These are phyloP conservation scores for Notoglanidium macrostoma DNA, from an alignment of 2,797 vertebrate species.

Conservation along the genomic window DNA sequence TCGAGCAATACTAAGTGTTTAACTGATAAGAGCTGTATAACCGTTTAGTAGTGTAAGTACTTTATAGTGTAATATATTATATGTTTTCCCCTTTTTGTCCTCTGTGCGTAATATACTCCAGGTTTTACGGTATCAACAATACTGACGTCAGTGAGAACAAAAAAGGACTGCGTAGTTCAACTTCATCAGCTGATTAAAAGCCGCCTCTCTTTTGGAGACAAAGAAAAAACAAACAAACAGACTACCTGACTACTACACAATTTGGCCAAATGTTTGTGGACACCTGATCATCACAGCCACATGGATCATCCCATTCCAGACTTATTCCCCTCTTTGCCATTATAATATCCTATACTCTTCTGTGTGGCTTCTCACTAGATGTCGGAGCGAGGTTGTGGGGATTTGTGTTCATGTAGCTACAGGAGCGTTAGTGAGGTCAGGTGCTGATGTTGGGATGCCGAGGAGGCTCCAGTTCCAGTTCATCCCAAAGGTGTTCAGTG, in stretches of 20 bases:
- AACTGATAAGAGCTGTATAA: background rate
- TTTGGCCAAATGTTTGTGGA: background rate
- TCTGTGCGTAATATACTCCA: background rate
- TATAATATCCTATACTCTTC: no score
- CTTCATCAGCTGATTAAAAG: background rate
- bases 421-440: no score
- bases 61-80: background rate
- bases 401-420: no score
- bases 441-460: no score
- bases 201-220: background rate
- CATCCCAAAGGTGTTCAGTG: no score
- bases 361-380: no score
- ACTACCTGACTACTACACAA: background rate
- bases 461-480: no score
- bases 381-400: no score
- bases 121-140: constrained; percentile 24
- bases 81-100: no score
- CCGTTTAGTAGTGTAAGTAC: background rate
- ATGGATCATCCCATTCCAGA: background rate
- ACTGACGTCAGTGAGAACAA: constrained; percentile 31
- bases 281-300: background rate
- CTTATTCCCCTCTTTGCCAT: no score
- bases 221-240: background rate
- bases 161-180: constrained; percentile 5
- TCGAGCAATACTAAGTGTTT: background rate